Percentiles rank a stretch among this genome's conserved stretches.
Evolutionary conservation across 2,113 vertebrate genomes (phyloP).

Genomic region (Apaloderma vittatum): DNA sequence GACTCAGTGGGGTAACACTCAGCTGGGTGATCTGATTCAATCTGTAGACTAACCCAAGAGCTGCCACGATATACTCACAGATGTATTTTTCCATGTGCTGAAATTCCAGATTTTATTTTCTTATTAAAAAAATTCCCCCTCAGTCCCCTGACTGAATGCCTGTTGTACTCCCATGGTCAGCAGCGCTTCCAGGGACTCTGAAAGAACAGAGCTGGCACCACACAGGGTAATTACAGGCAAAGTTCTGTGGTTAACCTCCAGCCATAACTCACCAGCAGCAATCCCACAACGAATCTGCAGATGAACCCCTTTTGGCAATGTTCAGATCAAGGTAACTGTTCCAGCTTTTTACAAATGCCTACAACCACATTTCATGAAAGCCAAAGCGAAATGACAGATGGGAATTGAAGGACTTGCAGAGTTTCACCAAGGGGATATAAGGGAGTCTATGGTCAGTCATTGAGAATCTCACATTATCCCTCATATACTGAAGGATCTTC

Average conservation of each 20-base stretch:
- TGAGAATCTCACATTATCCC: not conserved
- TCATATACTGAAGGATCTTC: rapidly evolving
- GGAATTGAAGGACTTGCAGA: not conserved
- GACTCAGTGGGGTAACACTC: not conserved
- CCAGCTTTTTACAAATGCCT: not conserved
- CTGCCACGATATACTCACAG: not conserved
- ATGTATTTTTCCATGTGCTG: not conserved
- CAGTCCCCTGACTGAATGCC: not conserved
- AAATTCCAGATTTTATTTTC: not conserved
- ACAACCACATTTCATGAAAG: not conserved
- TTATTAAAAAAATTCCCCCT: not conserved
- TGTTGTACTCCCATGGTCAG: not conserved
- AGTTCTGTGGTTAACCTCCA: not conserved
- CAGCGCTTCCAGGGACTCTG: not conserved
- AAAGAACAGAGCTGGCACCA: not conserved
- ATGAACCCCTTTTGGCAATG: rapidly evolving
- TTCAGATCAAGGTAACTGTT: not conserved
- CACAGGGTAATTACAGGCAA: not conserved
- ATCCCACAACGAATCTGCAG: not conserved
- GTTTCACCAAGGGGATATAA: rapidly evolving
- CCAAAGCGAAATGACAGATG: not conserved
- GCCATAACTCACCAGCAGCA: not conserved
- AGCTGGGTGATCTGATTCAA: not conserved
- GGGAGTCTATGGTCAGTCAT: not conserved
- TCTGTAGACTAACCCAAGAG: not conserved